A percentile compares a stretch with the other conserved stretches of the same genome.
phyloP scores from a whole-genome alignment of 2,113 vertebrate genomes.

The Pardalotus punctatus region DNA sequence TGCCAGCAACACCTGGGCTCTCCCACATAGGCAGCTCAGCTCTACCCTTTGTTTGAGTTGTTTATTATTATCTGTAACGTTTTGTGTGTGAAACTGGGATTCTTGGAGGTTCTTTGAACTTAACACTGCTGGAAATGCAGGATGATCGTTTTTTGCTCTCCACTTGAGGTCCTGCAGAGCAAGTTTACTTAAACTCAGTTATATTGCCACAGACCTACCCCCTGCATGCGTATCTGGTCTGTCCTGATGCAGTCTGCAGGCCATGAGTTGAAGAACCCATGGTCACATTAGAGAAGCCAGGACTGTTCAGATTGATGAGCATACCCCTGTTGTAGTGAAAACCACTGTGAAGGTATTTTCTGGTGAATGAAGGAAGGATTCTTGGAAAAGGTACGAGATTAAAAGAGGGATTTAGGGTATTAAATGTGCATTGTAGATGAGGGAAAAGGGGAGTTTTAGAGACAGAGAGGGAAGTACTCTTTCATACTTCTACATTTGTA shows the following conservation, averaged over 20 bases:
- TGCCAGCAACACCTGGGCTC: not conserved
- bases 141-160: not conserved
- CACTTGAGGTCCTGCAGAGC: not conserved
- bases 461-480: not conserved
- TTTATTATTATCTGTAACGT: not conserved
- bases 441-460: not conserved
- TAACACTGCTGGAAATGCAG: not conserved
- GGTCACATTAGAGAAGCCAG: not conserved
- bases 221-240: not conserved
- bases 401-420: not conserved
- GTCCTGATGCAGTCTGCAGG: not conserved
- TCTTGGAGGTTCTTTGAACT: not conserved
- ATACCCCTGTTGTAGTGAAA: not conserved
- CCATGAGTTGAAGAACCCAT: not conserved
- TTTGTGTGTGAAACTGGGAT: not conserved
- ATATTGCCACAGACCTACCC: not conserved
- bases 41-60: not conserved
- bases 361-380: not conserved
- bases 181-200: not conserved
- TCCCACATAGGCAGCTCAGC: not conserved
- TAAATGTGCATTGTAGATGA: not conserved
- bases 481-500: not conserved
- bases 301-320: not conserved
- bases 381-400: not conserved
- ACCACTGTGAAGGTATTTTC: not conserved